Conservation (phyloP, 2,888 invertebrate species). For the Cheilosia impressa region DNA sequence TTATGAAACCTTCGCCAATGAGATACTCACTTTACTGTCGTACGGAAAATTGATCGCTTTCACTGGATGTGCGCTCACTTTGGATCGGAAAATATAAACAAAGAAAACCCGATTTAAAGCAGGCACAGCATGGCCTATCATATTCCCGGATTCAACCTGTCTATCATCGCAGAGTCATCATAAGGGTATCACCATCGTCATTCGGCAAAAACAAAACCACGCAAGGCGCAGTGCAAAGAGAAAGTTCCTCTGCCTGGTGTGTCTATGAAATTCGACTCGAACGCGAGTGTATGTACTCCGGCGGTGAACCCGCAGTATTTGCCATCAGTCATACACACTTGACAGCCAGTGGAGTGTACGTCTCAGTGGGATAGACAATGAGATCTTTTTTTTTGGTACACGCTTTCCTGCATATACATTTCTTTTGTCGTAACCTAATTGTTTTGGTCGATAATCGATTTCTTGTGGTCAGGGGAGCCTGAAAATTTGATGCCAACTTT, state of each 20-base stretch:
- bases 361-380: constrained; percentile 3
- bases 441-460: constrained; percentile 51
- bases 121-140: constrained; percentile 17
- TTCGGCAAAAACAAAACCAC: background rate
- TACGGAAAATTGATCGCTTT: constrained; percentile 16
- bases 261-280: constrained; percentile 59
- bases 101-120: background rate
- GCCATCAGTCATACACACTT: constrained; percentile 43
- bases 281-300: constrained; percentile 2
- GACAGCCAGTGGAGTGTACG: constrained; percentile 31
- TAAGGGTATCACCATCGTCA: constrained; percentile 47
- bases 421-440: constrained; percentile 42
- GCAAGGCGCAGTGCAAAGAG: constrained; percentile 16
- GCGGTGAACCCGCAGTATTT: constrained; percentile 8
- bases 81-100: background rate
- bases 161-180: constrained; percentile 62
- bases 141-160: constrained; percentile 60
- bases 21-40: background rate
- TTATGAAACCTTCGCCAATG: constrained; percentile 3
- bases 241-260: constrained; percentile 38
- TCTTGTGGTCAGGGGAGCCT: constrained; percentile 29
- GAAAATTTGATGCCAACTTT: constrained; percentile 20
- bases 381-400: background rate
- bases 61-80: constrained; percentile 6
- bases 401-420: background rate